Percentiles rank a stretch among this genome's conserved stretches.
Conservation (phyloP, 2,113 vertebrate species). For the Neodon shergylaensis region DNA sequence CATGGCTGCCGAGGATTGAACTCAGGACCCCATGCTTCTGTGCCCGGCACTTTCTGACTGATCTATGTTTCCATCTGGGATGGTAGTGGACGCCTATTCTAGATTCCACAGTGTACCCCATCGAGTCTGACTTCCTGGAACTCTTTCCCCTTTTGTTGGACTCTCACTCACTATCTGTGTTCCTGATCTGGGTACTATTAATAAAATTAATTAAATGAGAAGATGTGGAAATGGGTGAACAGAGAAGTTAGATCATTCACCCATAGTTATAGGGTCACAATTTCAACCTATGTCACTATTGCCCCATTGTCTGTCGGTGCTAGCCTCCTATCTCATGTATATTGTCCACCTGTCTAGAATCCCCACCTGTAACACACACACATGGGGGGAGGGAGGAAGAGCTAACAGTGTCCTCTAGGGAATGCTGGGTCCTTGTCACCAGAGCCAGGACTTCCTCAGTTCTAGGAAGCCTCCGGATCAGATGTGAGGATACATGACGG, state of each 20-base stretch:
- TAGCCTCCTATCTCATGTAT: not conserved
- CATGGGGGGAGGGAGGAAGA: not conserved
- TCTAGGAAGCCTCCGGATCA: slow-evolving; percentile 28
- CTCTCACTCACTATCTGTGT: not conserved
- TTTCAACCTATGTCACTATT: not conserved
- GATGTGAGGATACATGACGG: not conserved
- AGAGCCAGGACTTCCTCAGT: not conserved
- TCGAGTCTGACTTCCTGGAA: not conserved
- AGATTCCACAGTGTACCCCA: not conserved
- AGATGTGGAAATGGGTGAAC: not conserved
- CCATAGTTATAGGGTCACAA: not conserved
- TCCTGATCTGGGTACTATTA: not conserved
- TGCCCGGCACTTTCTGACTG: not conserved
- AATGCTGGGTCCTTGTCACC: not conserved
- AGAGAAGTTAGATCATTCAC: not conserved
- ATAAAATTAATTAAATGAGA: slow-evolving; percentile 10
- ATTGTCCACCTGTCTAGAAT: not conserved
- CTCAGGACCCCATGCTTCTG: not conserved
- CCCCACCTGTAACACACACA: not conserved
- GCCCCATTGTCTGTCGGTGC: not conserved
- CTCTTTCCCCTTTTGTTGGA: not conserved
- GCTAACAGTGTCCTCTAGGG: not conserved
- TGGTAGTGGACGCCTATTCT: not conserved
- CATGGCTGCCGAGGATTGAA: not conserved
- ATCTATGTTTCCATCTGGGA: not conserved